Conservation (phyloP, 2,797 vertebrate genomes). For the Setipinna tenuifilis region DNA sequence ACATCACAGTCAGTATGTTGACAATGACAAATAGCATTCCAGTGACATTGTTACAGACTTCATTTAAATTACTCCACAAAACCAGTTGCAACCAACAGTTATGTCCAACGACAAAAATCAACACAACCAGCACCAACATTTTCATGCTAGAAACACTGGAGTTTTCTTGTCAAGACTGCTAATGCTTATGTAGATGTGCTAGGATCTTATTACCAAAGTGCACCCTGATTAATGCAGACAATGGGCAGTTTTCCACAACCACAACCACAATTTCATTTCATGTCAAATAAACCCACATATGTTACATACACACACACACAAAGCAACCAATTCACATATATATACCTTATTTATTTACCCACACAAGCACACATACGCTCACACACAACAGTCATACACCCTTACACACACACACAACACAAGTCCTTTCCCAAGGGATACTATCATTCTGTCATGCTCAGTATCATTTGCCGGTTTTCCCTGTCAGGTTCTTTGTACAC, state of each 20-base stretch:
- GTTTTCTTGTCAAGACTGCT: background rate
- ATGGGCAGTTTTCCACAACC: too few relatives aligned
- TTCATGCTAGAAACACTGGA: background rate
- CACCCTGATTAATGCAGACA: background rate
- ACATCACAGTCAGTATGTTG: background rate
- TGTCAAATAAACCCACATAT: background rate
- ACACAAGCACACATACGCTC: background rate
- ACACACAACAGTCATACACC: too few relatives aligned
- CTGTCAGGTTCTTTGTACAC: background rate
- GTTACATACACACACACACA: background rate
- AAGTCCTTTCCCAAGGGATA: background rate
- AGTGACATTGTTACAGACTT: background rate
- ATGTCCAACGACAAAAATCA: background rate
- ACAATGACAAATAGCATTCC: background rate
- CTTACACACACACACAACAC: background rate
- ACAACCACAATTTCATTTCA: background rate
- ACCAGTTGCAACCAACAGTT: background rate
- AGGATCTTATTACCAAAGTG: background rate
- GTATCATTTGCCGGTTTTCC: background rate
- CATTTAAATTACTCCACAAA: background rate
- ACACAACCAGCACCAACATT: background rate
- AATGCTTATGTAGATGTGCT: background rate
- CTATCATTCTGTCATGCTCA: background rate
- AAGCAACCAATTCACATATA: background rate
- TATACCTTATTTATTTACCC: background rate